Conservation (phyloP, 2,797 vertebrate species). For the Eulemur albifrons region DNA sequence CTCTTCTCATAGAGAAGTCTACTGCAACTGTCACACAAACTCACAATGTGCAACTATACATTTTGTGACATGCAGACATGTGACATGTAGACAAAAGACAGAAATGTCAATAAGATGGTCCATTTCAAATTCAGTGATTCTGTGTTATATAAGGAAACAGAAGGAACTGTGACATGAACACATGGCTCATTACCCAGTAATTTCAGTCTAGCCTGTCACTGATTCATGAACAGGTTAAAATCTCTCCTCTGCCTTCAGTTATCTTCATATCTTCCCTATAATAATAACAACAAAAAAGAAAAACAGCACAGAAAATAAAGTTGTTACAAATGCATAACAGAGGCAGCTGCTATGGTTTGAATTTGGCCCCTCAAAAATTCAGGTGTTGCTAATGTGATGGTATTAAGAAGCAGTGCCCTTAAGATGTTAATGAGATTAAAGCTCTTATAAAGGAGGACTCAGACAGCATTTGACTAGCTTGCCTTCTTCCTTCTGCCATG, state of each 20-base stretch:
- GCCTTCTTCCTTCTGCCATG: not conserved
- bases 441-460: not conserved
- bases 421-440: not conserved
- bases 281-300: not conserved
- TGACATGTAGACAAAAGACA: not conserved
- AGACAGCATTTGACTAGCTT: not conserved
- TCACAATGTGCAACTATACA: not conserved
- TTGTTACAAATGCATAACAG: not conserved
- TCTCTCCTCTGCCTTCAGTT: not conserved
- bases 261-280: not conserved
- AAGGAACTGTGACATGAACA: not conserved
- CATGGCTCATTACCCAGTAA: not conserved
- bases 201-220: not conserved
- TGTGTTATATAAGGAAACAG: conserved; percentile 34
- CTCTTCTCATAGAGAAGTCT: not conserved
- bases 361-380: too few species aligned
- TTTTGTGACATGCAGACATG: not conserved
- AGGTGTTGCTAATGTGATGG: not conserved
- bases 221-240: not conserved
- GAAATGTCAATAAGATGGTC: not conserved
- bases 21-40: not conserved
- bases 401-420: not conserved
- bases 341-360: not conserved
- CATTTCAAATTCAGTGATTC: conserved; percentile 44
- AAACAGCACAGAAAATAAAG: not conserved